Percentiles rank a stretch among this genome's conserved stretches.
Conservation (phyloP, 2,797 vertebrate genomes). For the Onychomys torridus region DNA sequence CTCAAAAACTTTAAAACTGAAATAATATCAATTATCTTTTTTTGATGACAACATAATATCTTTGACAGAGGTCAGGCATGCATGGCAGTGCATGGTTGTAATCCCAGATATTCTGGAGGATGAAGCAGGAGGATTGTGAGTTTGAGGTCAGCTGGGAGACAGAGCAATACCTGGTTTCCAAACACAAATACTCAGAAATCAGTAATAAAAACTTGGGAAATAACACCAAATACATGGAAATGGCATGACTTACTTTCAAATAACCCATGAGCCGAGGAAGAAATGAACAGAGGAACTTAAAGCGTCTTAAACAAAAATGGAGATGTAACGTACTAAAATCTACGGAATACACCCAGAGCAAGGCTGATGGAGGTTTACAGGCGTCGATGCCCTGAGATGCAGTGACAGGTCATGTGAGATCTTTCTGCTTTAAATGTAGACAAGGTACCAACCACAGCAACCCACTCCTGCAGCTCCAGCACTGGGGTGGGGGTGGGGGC, state of each 20-base stretch:
- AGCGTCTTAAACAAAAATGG: not conserved
- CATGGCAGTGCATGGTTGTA: not conserved
- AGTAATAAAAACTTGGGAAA: not conserved
- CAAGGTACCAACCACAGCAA: not conserved
- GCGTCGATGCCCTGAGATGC: not conserved
- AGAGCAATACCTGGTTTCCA: not conserved
- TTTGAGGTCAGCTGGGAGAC: not conserved
- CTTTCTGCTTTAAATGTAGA: not conserved
- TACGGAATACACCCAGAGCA: not conserved
- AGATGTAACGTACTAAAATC: not conserved
- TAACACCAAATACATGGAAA: not conserved
- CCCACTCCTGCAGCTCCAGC: not conserved
- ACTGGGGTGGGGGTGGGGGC: fast-evolving
- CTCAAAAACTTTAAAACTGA: not conserved
- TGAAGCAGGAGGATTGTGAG: not conserved
- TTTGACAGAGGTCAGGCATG: not conserved
- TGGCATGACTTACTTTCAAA: not conserved
- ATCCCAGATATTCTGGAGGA: not conserved
- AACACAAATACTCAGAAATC: not conserved
- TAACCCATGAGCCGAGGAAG: not conserved
- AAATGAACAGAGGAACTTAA: not conserved
- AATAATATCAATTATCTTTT: not conserved
- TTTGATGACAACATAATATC: not conserved
- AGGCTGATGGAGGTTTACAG: not conserved
- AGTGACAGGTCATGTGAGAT: not conserved